Percentiles rank a stretch among this genome's conserved stretches.
Conservation (phyloP, 2,113 vertebrate genomes). For the Melanostigma gelatinosum region DNA sequence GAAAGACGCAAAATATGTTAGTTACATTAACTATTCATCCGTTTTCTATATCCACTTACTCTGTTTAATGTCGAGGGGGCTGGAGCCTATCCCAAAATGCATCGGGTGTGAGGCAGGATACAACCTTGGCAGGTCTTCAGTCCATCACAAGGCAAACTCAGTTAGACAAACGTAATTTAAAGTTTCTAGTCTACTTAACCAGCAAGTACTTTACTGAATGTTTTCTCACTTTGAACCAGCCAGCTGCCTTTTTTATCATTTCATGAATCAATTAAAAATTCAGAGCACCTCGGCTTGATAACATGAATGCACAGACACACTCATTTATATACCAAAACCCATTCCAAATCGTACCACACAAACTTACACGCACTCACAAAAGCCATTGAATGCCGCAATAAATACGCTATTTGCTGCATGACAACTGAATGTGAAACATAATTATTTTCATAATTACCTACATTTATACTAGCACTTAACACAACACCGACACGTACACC, state of each 20-base stretch:
- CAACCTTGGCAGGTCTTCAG: slow-evolving; percentile 1
- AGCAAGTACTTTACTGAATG: background rate
- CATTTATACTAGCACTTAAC: background rate
- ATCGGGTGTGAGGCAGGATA: background rate
- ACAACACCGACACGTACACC: background rate
- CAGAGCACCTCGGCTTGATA: background rate
- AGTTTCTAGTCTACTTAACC: slow-evolving; percentile 6
- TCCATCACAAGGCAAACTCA: slow-evolving; percentile 23
- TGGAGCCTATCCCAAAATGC: slow-evolving; percentile 23
- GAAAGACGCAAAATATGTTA: slow-evolving; percentile 8
- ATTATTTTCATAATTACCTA: background rate
- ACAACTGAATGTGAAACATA: background rate
- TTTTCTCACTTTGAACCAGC: background rate
- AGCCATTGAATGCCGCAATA: background rate
- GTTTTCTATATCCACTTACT: slow-evolving; percentile 36
- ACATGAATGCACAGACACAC: background rate
- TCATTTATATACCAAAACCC: background rate
- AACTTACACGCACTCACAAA: background rate
- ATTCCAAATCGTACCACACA: background rate
- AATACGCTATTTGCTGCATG: background rate
- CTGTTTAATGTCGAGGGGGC: slow-evolving; percentile 24
- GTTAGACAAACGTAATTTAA: slow-evolving; percentile 2
- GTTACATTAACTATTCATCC: slow-evolving; percentile 31
- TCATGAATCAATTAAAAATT: background rate
- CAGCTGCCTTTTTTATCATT: background rate